Conservation (phyloP, 2,113 vertebrate genomes). For the Pandion haliaetus region DNA sequence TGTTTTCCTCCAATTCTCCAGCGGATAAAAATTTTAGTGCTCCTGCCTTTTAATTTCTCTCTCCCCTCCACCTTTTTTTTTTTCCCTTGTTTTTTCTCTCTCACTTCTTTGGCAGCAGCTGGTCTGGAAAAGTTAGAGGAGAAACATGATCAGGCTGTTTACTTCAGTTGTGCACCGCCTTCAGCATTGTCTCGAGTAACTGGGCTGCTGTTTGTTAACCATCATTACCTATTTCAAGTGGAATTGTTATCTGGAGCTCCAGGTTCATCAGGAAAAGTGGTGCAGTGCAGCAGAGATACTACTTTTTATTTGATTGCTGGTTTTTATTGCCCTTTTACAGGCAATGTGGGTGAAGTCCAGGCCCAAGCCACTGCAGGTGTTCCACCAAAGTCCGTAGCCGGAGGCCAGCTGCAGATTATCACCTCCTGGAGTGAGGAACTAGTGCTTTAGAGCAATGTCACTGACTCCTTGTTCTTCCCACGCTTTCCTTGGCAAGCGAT, state of each 20-base stretch:
- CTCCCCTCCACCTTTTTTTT: background rate
- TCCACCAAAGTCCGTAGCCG: background rate
- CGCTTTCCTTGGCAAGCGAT: background rate
- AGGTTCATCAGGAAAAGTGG: slow-evolving; percentile 28
- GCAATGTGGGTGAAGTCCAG: background rate
- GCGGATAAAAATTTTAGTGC: background rate
- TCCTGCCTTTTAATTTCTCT: background rate
- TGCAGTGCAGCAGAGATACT: background rate
- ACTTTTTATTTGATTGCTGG: background rate
- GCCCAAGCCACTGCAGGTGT: background rate
- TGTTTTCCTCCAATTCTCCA: background rate
- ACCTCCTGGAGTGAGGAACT: background rate
- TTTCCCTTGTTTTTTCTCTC: background rate
- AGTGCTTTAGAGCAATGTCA: background rate
- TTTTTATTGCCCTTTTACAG: background rate
- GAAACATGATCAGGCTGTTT: slow-evolving; percentile 29
- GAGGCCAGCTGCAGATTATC: background rate
- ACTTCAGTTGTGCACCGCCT: accelerated
- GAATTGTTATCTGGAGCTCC: slow-evolving; percentile 12
- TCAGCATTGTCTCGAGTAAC: background rate
- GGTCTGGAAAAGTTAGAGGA: background rate
- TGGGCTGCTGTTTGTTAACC: background rate
- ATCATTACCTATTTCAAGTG: background rate
- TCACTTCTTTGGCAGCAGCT: slow-evolving; percentile 1
- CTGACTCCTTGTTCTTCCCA: background rate